Conservation (phyloP, 2,888 invertebrate genomes). For the Leucoptera coffeella region DNA sequence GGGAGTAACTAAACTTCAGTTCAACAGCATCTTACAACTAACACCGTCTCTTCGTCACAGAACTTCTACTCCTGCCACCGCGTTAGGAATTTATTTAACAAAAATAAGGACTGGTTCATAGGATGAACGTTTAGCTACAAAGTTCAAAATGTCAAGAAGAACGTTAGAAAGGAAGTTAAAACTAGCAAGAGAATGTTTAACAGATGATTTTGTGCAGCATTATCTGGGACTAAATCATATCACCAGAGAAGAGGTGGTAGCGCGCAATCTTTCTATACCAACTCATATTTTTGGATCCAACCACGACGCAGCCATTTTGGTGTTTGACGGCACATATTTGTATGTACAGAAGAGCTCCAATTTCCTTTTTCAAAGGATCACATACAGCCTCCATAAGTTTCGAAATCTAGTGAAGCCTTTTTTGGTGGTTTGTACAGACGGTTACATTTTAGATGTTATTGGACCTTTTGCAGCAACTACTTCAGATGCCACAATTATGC, state of each 20-base stretch:
- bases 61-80: background rate
- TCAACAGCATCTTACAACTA: background rate
- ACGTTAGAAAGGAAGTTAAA: background rate
- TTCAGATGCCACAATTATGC: conserved; percentile 7
- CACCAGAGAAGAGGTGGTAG: background rate
- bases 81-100: background rate
- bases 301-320: conserved; percentile 2
- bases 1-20: background rate
- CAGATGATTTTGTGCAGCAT: background rate
- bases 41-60: background rate
- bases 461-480: conserved; percentile 8
- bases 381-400: conserved; percentile 9
- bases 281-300: too few species aligned
- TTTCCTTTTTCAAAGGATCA: conserved; percentile 7
- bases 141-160: background rate
- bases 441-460: too few species aligned
- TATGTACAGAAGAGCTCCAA: conserved; percentile 7
- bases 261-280: background rate
- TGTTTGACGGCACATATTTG: conserved; percentile 6
- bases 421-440: conserved; percentile 9
- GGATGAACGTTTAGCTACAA: background rate
- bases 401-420: conserved; percentile 9
- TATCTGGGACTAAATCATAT: background rate
- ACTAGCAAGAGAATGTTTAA: too few species aligned
- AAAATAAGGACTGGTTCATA: background rate